Percentiles rank a stretch among this genome's conserved stretches.
Conservation (phyloP, 2,888 invertebrate genomes). For the Synanthedon tipuliformis region DNA sequence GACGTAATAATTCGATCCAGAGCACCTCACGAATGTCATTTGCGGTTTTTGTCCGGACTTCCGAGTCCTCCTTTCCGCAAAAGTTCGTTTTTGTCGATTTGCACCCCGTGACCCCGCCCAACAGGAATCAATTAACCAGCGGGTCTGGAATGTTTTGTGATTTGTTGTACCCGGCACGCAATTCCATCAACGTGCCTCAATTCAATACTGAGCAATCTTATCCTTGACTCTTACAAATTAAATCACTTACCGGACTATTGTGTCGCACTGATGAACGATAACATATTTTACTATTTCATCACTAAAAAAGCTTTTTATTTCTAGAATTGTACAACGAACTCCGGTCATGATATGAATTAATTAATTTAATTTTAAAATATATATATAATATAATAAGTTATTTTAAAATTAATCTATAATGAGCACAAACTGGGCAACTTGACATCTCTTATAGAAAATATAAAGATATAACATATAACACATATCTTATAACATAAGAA, state of each 20-base stretch:
- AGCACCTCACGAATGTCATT: constrained; percentile 50
- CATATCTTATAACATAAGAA: no score
- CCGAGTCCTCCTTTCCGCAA: constrained; percentile 41
- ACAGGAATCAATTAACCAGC: constrained; percentile 63
- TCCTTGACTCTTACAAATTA: constrained; percentile 25
- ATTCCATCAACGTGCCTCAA: constrained; percentile 49
- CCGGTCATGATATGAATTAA: no score
- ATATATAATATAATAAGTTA: no score
- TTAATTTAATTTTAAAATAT: no score
- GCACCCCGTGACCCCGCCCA: constrained; percentile 58
- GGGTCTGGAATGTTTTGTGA: constrained; percentile 63
- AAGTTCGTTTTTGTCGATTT: constrained; percentile 55
- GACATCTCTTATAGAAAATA: no score
- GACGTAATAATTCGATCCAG: constrained; percentile 33
- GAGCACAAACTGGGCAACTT: no score
- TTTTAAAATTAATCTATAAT: no score
- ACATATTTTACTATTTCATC: not conserved
- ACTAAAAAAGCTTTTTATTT: no score
- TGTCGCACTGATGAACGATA: not conserved
- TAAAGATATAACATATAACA: no score
- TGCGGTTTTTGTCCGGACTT: constrained; percentile 55
- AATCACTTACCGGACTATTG: constrained; percentile 26
- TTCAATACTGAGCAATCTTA: constrained; percentile 29
- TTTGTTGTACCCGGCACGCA: constrained; percentile 44
- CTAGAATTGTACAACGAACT: no score